A percentile compares a stretch with the other conserved stretches of the same genome.
phyloP scores from a whole-genome alignment of 2,888 invertebrate species.

The Erebia epiphron region DNA sequence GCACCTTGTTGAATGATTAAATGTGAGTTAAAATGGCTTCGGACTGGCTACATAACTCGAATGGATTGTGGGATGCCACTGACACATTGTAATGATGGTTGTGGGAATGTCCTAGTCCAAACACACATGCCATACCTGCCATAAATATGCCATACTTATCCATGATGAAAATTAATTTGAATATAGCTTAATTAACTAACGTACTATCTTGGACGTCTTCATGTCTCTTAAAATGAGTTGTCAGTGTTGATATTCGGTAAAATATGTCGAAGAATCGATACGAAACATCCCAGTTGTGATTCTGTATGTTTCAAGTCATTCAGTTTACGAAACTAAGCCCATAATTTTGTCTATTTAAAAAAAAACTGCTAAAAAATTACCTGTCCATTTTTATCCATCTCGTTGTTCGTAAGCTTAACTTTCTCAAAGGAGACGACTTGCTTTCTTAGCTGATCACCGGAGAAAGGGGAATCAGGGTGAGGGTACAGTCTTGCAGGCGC shows the following conservation, averaged over 20 bases:
- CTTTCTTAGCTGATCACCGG: conserved; percentile 96
- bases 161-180: too few species aligned
- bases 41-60: background rate
- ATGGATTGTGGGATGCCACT: background rate
- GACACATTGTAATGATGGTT: background rate
- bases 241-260: background rate
- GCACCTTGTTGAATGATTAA: conserved; percentile 14
- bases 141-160: too few species aligned
- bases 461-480: conserved; percentile 98
- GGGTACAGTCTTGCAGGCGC: conserved; percentile 96
- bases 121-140: background rate
- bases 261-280: background rate
- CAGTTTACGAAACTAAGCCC: too few species aligned
- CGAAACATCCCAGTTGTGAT: too few species aligned
- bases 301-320: too few species aligned
- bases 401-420: conserved; percentile 98
- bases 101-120: background rate
- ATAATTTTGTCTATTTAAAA: background rate
- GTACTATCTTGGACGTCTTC: too few species aligned
- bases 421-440: conserved; percentile 99
- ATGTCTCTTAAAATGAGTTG: background rate
- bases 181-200: too few species aligned
- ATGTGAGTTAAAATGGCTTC: background rate
- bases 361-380: conserved; percentile 78
- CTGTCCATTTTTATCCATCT: conserved; percentile 97